Evolutionary conservation across 2,888 invertebrate genomes (phyloP).

Genomic region (Malacosoma neustria): DNA sequence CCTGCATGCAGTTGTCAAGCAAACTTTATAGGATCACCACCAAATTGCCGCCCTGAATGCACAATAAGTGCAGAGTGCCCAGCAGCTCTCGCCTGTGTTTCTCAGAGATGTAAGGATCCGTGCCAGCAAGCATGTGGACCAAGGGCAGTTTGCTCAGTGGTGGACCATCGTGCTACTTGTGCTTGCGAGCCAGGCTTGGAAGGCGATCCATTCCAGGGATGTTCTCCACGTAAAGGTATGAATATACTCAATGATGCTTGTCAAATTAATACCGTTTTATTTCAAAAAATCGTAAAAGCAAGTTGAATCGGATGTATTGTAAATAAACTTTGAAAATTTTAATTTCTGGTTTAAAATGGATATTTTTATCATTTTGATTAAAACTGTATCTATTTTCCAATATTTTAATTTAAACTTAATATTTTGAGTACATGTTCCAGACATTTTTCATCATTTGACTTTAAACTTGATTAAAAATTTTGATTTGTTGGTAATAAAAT

Average conservation of each 20-base stretch:
- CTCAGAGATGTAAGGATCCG: constrained; percentile 77
- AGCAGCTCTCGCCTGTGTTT: constrained; percentile 77
- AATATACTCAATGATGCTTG: constrained; percentile 4
- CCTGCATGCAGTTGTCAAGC: constrained; percentile 78
- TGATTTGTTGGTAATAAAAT: too few species aligned
- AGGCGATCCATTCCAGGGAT: constrained; percentile 79
- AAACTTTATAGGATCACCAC: constrained; percentile 77
- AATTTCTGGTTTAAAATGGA: too few species aligned
- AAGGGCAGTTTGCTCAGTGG: constrained; percentile 72
- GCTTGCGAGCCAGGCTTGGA: constrained; percentile 75
- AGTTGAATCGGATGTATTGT: too few species aligned
- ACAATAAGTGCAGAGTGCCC: constrained; percentile 81
- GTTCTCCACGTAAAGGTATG: constrained; percentile 58
- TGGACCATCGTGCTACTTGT: constrained; percentile 79
- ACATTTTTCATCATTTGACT: too few species aligned
- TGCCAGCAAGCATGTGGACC: constrained; percentile 80
- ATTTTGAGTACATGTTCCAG: too few species aligned
- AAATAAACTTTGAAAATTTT: too few species aligned
- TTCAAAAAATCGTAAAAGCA: too few species aligned
- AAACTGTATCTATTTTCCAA: too few species aligned
- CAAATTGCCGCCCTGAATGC: constrained; percentile 81
- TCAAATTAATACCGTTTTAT: neutral
- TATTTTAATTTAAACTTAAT: too few species aligned
- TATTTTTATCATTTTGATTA: too few species aligned
- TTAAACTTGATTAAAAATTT: too few species aligned